Conservation (phyloP, 2,113 vertebrate genomes). For the Notiomystis cincta region DNA sequence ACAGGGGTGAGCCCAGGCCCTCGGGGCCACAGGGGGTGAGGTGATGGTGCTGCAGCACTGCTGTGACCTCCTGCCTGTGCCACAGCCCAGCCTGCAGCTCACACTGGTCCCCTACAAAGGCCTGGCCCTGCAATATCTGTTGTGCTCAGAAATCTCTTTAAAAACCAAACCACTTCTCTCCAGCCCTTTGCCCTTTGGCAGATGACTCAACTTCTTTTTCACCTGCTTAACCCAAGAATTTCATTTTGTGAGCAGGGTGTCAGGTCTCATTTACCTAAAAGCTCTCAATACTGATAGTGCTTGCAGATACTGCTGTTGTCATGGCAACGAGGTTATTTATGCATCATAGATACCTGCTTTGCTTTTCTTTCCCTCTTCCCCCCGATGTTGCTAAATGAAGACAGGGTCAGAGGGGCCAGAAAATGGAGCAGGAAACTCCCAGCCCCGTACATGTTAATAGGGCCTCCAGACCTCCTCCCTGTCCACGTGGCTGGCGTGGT, state of each 20-base stretch:
- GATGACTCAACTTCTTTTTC: not conserved
- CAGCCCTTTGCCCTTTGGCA: conserved; percentile 2
- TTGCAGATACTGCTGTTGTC: conserved; percentile 42
- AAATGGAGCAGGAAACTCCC: not conserved
- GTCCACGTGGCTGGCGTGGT: not conserved
- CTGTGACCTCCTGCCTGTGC: not conserved
- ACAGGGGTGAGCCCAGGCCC: not conserved
- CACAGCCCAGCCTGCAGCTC: not conserved
- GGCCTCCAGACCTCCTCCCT: not conserved
- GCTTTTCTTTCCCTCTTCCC: not conserved
- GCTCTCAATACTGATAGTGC: not conserved
- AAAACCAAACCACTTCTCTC: not conserved
- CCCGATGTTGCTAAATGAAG: not conserved
- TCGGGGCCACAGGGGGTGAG: not conserved
- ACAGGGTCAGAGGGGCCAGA: not conserved
- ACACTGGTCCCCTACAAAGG: not conserved
- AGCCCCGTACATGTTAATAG: rapidly evolving
- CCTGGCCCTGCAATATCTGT: not conserved
- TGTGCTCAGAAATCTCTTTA: not conserved
- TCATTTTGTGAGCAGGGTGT: not conserved
- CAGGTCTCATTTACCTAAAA: conserved; percentile 40
- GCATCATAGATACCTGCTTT: conserved; percentile 13
- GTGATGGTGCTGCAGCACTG: not conserved
- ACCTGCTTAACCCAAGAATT: not conserved
- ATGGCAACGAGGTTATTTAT: conserved; percentile 62